phyloP scores from a whole-genome alignment of 2,888 invertebrate species.

The Argyra leucocephala region DNA sequence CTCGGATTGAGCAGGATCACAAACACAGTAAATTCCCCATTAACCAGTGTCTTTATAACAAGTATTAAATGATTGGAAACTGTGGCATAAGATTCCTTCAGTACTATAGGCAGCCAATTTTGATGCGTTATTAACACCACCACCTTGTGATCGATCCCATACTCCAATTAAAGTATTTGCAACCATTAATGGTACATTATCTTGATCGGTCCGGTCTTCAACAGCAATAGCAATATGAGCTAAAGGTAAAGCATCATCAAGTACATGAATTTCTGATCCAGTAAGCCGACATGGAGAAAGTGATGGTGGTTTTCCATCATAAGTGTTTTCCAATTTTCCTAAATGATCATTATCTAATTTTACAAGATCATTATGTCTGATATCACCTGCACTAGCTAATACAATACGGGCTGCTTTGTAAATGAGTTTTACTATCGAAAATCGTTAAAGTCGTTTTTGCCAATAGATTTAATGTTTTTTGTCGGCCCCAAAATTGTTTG shows the following conservation, averaged over 20 bases:
- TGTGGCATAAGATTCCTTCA: constrained; percentile 64
- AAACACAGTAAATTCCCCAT: constrained; percentile 83
- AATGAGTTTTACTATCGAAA: constrained; percentile 71
- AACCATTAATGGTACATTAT: constrained; percentile 91
- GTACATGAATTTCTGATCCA: constrained; percentile 73
- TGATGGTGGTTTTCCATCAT: constrained; percentile 48
- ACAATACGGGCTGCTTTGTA: constrained; percentile 82
- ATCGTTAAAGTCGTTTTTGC: constrained; percentile 62
- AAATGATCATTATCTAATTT: constrained; percentile 71
- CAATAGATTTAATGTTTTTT: constrained; percentile 70
- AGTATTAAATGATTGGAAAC: constrained; percentile 92
- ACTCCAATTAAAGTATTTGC: constrained; percentile 88
- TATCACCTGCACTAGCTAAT: constrained; percentile 83
- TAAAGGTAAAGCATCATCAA: constrained; percentile 82
- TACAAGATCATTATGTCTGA: constrained; percentile 72
- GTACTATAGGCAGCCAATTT: constrained; percentile 63
- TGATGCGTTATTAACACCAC: constrained; percentile 72
- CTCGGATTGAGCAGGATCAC: constrained; percentile 59
- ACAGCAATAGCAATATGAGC: constrained; percentile 86
- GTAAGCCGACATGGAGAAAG: constrained; percentile 70
- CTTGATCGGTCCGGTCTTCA: constrained; percentile 82
- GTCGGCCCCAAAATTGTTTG: constrained; percentile 88
- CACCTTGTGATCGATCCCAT: constrained; percentile 81
- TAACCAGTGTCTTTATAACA: constrained; percentile 97
- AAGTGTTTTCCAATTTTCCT: constrained; percentile 49